Conservation (phyloP, 2,888 invertebrate species). For the Leptinotarsa juncta region DNA sequence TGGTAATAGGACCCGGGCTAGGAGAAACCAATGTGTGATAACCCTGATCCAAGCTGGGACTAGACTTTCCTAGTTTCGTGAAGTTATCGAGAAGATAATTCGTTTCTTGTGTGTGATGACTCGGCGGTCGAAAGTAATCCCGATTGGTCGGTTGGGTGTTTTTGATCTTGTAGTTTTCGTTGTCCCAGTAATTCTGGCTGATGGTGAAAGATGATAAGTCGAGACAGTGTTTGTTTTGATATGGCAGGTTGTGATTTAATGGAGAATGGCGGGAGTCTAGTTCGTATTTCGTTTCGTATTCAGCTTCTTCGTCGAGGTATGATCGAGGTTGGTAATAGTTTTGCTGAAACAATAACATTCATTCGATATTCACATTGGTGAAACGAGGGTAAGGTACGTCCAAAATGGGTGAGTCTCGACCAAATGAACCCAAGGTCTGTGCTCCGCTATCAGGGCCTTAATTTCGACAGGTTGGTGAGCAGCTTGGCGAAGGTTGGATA, state of each 20-base stretch:
- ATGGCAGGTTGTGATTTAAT: conserved; percentile 44
- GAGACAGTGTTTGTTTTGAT: conserved; percentile 59
- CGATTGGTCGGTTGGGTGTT: conserved; percentile 52
- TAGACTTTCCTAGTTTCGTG: conserved; percentile 67
- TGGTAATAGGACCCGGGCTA: conserved; percentile 66
- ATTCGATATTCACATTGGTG: neutral
- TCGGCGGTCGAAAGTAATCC: conserved; percentile 53
- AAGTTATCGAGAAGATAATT: conserved; percentile 65
- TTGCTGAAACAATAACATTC: conserved; percentile 46
- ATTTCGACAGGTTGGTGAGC: too few relatives aligned
- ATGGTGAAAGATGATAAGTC: conserved; percentile 63
- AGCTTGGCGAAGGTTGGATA: too few relatives aligned
- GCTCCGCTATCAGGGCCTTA: too few relatives aligned
- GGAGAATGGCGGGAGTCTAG: conserved; percentile 34
- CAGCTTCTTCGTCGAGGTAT: conserved; percentile 49
- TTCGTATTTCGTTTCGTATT: conserved; percentile 47
- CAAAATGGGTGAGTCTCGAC: too few relatives aligned
- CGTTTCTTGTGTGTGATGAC: conserved; percentile 50
- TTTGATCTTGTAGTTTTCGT: conserved; percentile 57
- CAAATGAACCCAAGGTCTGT: too few relatives aligned
- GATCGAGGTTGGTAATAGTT: conserved; percentile 55
- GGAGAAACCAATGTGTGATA: conserved; percentile 81
- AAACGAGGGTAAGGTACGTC: neutral
- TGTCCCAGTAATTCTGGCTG: conserved; percentile 63
- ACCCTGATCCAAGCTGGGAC: conserved; percentile 82